Evolutionary conservation across 2,888 invertebrate species (phyloP), one percentile per base, ranked within the genome.

Genomic region (Drosophila lutescens): DNA sequence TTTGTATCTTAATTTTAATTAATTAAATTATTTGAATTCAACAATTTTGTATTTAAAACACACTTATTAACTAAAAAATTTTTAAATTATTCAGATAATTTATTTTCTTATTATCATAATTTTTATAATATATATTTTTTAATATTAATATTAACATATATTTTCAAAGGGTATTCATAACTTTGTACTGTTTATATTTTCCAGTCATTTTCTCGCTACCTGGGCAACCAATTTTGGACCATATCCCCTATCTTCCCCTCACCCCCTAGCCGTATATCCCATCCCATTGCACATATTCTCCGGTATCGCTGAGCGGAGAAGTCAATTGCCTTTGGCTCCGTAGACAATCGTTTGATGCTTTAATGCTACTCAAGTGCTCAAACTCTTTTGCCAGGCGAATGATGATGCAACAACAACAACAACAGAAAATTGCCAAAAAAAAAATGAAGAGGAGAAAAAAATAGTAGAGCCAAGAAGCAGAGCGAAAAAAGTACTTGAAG

Each of bases 311-410:
- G 30, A 56, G 67, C 56, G 46, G 38, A 36, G 9, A 49, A 49
- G 55, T 53, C 66, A 66, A 49, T 67, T 67, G 67, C 47, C 40
- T 46, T 38, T 57, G 50, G 67, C 60, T 67, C 67, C 54, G 54
- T 70, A 74, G 80, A 81, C 77, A 79, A 81, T 77, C 70, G 79
- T 41, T 79, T 68, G 76, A 81, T 84, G 79, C 79, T 79, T 81
- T 84, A 84, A 81, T 81, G 84, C 81, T 72, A 76, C 84, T 81
- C 74, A 79, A 81, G 79, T 74, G 81, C 78, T 79, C 81, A 81
- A 84, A 79, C 75, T 69, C 41, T 68, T 72, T 78, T 77, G 80
- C 69, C 57, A 65, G 76, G 73, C 71, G 44, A 73, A 65, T 66
- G 69, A 61, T 63, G 61, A 51, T 56, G 49, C 56, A 54, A 43